Percentiles rank a stretch among this genome's conserved stretches.
Conservation (phyloP, 2,797 vertebrate genomes). For the Anableps anableps region DNA sequence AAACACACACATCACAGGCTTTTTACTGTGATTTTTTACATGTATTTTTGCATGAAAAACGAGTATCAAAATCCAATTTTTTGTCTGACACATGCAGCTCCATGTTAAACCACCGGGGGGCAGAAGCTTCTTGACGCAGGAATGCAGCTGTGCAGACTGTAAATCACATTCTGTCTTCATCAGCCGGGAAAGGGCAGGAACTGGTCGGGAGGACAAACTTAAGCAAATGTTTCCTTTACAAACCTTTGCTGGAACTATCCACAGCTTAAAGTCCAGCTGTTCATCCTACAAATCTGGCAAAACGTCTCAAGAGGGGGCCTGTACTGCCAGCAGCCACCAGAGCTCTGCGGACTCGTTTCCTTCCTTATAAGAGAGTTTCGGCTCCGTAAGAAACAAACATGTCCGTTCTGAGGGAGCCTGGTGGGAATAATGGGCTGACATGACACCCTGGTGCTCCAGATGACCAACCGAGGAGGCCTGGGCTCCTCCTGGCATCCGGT, state of each 20-base stretch:
- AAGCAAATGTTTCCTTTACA: conserved; percentile 64
- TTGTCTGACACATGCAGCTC: neutral
- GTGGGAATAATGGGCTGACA: conserved; percentile 20
- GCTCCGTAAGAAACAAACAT: conserved; percentile 10
- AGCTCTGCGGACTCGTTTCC: conserved; percentile 15
- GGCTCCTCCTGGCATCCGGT: conserved; percentile 26
- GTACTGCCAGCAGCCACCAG: neutral
- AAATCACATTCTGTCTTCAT: conserved; percentile 21
- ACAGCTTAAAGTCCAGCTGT: neutral
- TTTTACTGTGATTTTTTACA: neutral
- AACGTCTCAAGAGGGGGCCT: neutral
- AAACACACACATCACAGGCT: neutral
- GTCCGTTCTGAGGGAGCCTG: conserved; percentile 12
- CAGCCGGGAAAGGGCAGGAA: conserved; percentile 65
- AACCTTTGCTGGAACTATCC: conserved; percentile 6
- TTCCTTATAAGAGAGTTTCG: conserved; percentile 36
- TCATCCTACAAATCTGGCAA: neutral
- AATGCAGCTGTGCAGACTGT: conserved; percentile 31
- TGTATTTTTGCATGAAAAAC: conserved; percentile 24
- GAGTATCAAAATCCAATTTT: conserved; percentile 6
- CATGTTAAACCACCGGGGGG: conserved; percentile 53
- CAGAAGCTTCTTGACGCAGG: conserved; percentile 46
- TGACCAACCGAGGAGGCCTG: conserved; percentile 34
- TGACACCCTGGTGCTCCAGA: conserved; percentile 34
- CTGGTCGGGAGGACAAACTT: conserved; percentile 75